Base-by-base conservation (phyloP, 2,888 invertebrate species). In the Sialis fuliginosa region DNA sequence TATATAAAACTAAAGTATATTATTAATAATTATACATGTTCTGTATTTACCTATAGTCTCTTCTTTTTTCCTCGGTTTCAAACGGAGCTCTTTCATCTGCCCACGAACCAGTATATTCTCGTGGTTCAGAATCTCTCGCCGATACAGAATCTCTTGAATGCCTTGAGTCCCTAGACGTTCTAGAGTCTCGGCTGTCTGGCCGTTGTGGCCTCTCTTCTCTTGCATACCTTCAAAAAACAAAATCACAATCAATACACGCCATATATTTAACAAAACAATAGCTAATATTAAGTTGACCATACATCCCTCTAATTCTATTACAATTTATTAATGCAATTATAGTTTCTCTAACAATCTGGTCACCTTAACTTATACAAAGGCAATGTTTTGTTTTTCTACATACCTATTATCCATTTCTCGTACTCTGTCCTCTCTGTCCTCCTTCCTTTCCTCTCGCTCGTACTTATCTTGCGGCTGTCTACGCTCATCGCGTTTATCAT, bases 101-200 rank as follows among this genome's bases (percentile, higher is more conserved):
- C 72, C 72, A 72, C 5, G 69, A 68, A 7, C 58, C 56, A 47
- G 57, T 54, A 45, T 58, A 60, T 33, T 61, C 60, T 9, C 59
- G 52, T 1, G 57, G 53, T 49, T 62, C 72, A 5, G 70, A 69
- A 54, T 74, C 75, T 48, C 68, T 61, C 50, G 63, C 64, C 2
- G 68, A 64, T 6, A 63, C 60, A 7, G 68, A 67, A 34, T 63
- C 64, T 45, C 65, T 52, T 56, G 68, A 64, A 45, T 63, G 59
- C 54, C 72, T 60, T 49, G 74, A 67, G 58, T 73, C 68, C 58
- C 77, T 56, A 50, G 71, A 66, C 31, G 71, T 62, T 10, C 73
- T 65, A 50, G 72, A 72, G 56, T 75, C 75, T 4, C 74, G 65
- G 49, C 72, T 74, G 53, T 75, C 75, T 1, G 74, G 74, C 51